phyloP scores from a whole-genome alignment of 2,888 invertebrate genomes.

The Macrophya annulata region DNA sequence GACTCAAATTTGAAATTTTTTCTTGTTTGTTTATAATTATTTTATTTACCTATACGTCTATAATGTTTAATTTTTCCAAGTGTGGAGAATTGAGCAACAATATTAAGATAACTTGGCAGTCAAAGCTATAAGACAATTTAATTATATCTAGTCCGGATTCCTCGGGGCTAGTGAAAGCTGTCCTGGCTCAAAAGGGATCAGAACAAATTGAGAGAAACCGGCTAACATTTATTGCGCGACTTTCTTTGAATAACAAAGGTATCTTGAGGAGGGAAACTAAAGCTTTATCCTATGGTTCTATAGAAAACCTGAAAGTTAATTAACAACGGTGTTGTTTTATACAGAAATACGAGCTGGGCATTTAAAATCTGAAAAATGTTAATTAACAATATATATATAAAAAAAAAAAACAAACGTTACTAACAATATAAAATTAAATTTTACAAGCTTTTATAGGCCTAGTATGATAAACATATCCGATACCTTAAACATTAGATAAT shows the following conservation, averaged over 20 bases:
- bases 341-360: neutral
- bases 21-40: too few relatives aligned
- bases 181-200: constrained; percentile 56
- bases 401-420: neutral
- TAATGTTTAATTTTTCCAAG: neutral
- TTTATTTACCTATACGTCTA: too few relatives aligned
- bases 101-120: neutral
- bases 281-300: constrained; percentile 38
- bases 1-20: too few relatives aligned
- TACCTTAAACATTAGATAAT: constrained; percentile 3
- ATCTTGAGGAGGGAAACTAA: neutral
- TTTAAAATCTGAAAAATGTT: neutral
- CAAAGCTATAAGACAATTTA: constrained; percentile 41
- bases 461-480: neutral
- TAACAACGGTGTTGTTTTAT: constrained; percentile 4
- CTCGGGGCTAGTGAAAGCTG: neutral
- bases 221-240: constrained; percentile 61
- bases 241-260: constrained; percentile 51
- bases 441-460: neutral
- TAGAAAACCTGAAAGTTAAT: neutral
- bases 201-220: constrained; percentile 62
- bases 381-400: neutral
- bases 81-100: neutral
- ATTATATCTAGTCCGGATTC: constrained; percentile 39
- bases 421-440: neutral